Base-by-base conservation (phyloP, 2,888 invertebrate species). In the Macrosoma leucophasiata region DNA sequence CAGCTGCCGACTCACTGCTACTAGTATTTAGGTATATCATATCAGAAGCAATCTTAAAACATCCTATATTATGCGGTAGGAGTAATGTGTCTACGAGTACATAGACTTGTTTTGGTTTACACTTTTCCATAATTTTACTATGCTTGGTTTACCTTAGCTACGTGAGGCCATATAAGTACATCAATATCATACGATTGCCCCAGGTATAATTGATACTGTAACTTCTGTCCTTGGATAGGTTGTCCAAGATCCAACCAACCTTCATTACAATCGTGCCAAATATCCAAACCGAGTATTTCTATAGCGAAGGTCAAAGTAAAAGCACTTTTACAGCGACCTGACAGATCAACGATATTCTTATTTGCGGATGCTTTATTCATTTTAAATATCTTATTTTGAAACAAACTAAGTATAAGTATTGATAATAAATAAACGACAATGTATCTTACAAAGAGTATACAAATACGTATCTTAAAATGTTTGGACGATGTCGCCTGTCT, bases 221-320 rank as follows among this genome's bases (percentile, higher is more conserved):
- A 39, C 43, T 65, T 77, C 13, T 74, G 36, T 0, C 69, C 75
- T 25, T 76, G 66, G 2, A 39, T 28, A 39, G 55, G 65, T 1
- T 61, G 48, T 0, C 68, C 73, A 10, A 72, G 59, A 13, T 75
- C 69, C 11, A 74, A 8, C 67, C 62, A 66, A 1, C 71, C 79
- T 22, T 68, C 68, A 6, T 64, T 63, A 33, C 62, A 66, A 26
- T 77, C 76, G 17, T 72, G 58, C 67, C 68, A 77, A 12, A 68
- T 55, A 19, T 79, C 71, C n/a, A 63, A 50, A 2, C 62, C 73
- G 9, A 74, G 29, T 13, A 81, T 46, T 62, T 84, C 79, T 10
- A 82, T 41, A 1, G 64, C 69, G 54, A 82, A 81, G 9, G 77
- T 76, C 1, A 81, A 41, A 1, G 68, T 73, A 36, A 81, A 81